A percentile compares a stretch with the other conserved stretches of the same genome.
Evolutionary conservation across 2,113 vertebrate genomes (phyloP).

Genomic region (Callaeas wilsoni): DNA sequence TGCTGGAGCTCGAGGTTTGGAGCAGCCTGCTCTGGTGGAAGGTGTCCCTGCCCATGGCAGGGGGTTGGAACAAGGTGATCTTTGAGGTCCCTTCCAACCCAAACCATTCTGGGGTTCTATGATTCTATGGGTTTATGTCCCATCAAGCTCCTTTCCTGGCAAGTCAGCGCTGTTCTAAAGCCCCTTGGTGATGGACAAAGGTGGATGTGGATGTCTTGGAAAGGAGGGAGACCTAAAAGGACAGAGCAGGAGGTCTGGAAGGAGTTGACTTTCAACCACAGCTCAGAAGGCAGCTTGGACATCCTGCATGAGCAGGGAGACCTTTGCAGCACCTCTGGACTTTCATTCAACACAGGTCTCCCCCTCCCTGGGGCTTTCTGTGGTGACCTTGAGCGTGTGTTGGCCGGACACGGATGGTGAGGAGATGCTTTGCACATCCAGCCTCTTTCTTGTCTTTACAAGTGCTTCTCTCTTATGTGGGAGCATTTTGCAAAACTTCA

Average conservation of each 20-base stretch:
- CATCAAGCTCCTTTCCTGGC: not conserved
- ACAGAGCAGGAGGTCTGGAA: not conserved
- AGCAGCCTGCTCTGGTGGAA: not conserved
- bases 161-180: fast-evolving
- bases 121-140: not conserved
- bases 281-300: not conserved
- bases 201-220: not conserved
- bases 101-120: not conserved
- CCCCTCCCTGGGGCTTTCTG: not conserved
- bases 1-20: not conserved
- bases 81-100: not conserved
- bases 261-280: not conserved
- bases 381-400: not conserved
- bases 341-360: not conserved
- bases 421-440: not conserved
- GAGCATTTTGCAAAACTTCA: not conserved
- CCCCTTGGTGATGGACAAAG: not conserved
- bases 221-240: not conserved
- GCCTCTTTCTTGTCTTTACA: not conserved
- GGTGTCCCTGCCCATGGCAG: not conserved
- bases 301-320: not conserved
- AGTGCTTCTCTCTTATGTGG: not conserved
- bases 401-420: fast-evolving
- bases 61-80: not conserved
- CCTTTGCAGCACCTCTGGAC: not conserved